These are phyloP conservation scores for Acanthopagrus latus DNA, from an alignment of 2,797 vertebrate genomes.

Conservation along the genomic window DNA sequence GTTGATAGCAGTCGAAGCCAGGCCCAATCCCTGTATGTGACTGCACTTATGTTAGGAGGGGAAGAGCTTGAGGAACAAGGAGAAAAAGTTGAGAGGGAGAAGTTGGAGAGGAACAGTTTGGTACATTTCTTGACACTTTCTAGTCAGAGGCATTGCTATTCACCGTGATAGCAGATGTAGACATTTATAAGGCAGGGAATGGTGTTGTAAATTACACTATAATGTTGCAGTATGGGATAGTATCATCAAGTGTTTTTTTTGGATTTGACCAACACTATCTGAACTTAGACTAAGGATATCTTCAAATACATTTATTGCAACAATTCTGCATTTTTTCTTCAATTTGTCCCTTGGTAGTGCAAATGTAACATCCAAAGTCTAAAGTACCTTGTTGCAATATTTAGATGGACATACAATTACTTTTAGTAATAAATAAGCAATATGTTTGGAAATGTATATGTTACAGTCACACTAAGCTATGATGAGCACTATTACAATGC, in stretches of 20 bases:
- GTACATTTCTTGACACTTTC: neutral
- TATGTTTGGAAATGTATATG: neutral
- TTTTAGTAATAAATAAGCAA: neutral
- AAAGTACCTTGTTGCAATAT: neutral
- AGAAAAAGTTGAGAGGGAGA: neutral
- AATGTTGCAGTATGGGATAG: neutral
- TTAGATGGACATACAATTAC: neutral
- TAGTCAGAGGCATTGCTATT: neutral
- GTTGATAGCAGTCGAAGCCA: constrained; percentile 8
- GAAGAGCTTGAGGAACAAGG: neutral
- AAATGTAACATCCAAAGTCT: neutral
- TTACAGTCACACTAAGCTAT: neutral
- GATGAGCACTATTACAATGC: neutral
- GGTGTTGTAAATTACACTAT: neutral
- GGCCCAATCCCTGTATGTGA: neutral
- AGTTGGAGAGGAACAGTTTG: neutral
- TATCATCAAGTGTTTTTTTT: neutral
- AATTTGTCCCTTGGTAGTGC: neutral
- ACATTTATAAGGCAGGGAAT: neutral
- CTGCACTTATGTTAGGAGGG: too few relatives aligned
- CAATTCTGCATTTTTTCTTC: neutral
- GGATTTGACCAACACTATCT: neutral
- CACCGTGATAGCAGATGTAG: neutral
- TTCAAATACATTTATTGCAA: neutral
- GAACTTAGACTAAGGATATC: neutral